Evolutionary conservation across 2,888 invertebrate genomes (phyloP), one percentile per base, ranked within the genome.

Genomic region (Xestia rhomboidea): DNA sequence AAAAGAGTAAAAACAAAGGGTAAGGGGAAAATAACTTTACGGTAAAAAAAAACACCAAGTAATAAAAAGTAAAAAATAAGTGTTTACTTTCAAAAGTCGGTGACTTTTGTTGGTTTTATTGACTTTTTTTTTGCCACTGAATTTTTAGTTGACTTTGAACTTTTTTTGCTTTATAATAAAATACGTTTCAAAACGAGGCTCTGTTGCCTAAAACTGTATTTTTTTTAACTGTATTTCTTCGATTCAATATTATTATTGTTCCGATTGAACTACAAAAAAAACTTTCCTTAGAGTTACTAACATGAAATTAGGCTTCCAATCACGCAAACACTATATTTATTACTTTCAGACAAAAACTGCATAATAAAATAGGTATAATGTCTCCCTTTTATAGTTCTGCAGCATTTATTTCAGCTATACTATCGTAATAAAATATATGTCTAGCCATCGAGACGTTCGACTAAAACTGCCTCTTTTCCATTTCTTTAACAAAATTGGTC

Each of bases 301-400:
- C 76, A 60, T 54, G 54, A 80, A 76, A 81, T 74, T 77, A 80
- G 71, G 30, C 41, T 83, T 77, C 83, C 68, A 54, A 83, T 81
- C 83, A 83, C 83, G 81, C 83, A 66, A 83, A 30, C 73, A 63
- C 10, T 77, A 68, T 77, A 73, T 83, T 81, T 80, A 77, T 71
- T 81, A 66, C 11, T 79, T 63, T 27, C 49, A 77, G 38, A 62
- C 64, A 80, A 79, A 82, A 83, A 81, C 71, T 83, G 83, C 68
- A 81, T 46, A 64, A 49, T 57, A 66, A 82, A 82, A 3, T 72
- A 44, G 54, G 11, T 75, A 51, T 82, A 69, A 83, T 80, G 71
- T 51, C 46, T 72, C 27, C 30, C 24, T 46, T 4, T 41, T 38
- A 49, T 38, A 68, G 24, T 64, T 57, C 38, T 46, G 18, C 13